These are phyloP conservation scores for Paradisaea rubra DNA, from an alignment of 2,113 vertebrate species.

Conservation along the genomic window DNA sequence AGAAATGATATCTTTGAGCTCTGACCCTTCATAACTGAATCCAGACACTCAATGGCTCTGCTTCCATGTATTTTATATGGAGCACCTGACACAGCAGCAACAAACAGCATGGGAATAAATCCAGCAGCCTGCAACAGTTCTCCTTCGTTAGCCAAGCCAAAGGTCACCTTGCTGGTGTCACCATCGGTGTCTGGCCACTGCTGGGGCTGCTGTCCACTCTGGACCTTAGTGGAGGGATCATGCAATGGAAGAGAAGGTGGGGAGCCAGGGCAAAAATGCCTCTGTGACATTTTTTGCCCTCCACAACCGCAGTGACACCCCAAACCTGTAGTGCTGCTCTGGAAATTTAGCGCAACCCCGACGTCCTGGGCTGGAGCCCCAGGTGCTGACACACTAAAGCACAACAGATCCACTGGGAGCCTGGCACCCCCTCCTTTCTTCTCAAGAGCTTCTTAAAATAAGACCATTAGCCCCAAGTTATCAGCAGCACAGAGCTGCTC, in stretches of 20 bases:
- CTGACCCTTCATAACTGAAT: slow-evolving; percentile 44
- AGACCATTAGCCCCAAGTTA: slow-evolving; percentile 45
- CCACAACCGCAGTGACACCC: not conserved
- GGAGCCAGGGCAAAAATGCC: fast-evolving
- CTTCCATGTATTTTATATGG: not conserved
- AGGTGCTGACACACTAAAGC: not conserved
- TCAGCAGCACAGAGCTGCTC: not conserved
- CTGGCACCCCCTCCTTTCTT: not conserved
- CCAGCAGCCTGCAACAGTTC: not conserved
- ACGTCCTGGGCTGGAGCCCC: not conserved
- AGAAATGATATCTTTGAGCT: slow-evolving; percentile 48
- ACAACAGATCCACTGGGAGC: not conserved
- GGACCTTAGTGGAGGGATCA: not conserved
- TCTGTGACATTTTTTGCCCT: not conserved
- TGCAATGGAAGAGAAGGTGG: not conserved
- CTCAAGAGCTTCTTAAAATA: slow-evolving; percentile 62
- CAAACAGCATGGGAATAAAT: slow-evolving; percentile 4
- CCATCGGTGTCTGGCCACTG: not conserved
- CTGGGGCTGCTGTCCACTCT: not conserved
- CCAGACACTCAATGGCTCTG: slow-evolving; percentile 17
- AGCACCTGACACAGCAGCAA: slow-evolving; percentile 39
- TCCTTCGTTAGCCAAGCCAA: slow-evolving; percentile 6
- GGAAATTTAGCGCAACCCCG: not conserved
- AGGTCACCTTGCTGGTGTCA: slow-evolving; percentile 21
- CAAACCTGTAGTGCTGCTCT: not conserved